Conservation (phyloP, 64 coral and sea anemone species). For the Hydrozoanthus tunicans region DNA sequence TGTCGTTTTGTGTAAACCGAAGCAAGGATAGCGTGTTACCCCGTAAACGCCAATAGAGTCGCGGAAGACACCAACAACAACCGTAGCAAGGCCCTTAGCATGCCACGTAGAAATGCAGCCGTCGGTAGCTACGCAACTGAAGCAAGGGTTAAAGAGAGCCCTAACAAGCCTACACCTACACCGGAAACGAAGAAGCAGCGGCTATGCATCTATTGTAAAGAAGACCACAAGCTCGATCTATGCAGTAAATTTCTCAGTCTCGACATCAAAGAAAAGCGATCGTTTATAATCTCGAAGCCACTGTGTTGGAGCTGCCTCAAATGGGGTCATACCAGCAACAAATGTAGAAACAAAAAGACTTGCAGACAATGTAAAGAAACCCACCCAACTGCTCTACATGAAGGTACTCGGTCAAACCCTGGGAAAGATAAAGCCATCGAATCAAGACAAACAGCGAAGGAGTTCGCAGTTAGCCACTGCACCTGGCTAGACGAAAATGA, state of each 20-base stretch:
- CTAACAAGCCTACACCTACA: no score
- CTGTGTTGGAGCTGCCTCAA: conserved; percentile 40
- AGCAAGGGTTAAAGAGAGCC: no score
- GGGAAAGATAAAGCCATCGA: no score
- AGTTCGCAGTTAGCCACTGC: no score
- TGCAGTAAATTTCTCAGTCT: conserved; percentile 6
- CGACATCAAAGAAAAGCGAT: conserved; percentile 17
- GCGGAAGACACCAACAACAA: neutral
- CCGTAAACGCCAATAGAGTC: neutral
- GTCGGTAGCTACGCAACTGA: neutral
- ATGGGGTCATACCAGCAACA: conserved; percentile 37
- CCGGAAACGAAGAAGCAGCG: no score
- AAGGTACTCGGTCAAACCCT: neutral
- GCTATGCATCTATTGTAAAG: no score
- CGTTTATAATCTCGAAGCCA: neutral
- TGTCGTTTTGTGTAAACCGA: neutral
- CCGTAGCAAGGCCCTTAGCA: no score
- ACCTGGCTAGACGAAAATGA: no score
- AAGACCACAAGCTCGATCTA: conserved; percentile 29
- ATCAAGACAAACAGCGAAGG: no score
- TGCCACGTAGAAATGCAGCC: neutral
- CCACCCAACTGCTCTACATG: conserved; percentile 14
- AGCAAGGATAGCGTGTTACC: conserved; percentile 48
- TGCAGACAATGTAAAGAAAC: neutral
- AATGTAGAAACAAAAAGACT: neutral